Evolutionary conservation across 2,888 invertebrate genomes (phyloP).

Genomic region (Ferdinandea cuprea): DNA sequence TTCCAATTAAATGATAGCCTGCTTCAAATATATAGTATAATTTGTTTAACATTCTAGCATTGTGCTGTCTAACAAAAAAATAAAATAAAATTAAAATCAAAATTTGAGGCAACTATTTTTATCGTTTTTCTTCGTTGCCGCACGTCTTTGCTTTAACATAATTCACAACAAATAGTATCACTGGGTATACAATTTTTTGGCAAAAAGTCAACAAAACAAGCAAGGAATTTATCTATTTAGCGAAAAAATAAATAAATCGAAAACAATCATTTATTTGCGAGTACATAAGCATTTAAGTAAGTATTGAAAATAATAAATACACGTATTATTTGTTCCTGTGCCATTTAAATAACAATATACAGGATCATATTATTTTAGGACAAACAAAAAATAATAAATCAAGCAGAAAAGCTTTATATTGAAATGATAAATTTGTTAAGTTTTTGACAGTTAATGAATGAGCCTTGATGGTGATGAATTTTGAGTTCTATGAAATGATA

Average conservation of each 20-base stretch:
- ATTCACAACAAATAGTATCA: conserved; percentile 18
- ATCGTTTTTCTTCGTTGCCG: conserved; percentile 22
- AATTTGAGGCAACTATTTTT: conserved; percentile 33
- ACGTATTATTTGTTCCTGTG: conserved; percentile 15
- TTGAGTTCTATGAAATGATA: no score
- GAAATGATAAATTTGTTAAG: no score
- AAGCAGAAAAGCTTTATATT: no score
- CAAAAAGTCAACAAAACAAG: conserved; percentile 36
- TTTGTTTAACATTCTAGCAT: neutral
- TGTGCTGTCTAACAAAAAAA: neutral
- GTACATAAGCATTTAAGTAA: neutral
- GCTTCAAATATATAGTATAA: conserved; percentile 14
- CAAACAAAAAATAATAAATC: neutral
- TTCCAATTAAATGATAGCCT: no score
- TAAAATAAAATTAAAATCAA: neutral
- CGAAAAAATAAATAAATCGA: neutral
- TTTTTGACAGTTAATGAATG: no score
- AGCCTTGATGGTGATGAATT: no score
- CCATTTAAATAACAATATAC: conserved; percentile 4
- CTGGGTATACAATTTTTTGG: conserved; percentile 19
- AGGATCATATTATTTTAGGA: neutral
- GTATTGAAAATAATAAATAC: neutral
- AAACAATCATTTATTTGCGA: neutral
- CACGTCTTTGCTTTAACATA: conserved; percentile 16
- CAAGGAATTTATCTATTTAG: conserved; percentile 30